Evolutionary conservation across 2,113 vertebrate species (phyloP).

Genomic region (Epinephelus moara): DNA sequence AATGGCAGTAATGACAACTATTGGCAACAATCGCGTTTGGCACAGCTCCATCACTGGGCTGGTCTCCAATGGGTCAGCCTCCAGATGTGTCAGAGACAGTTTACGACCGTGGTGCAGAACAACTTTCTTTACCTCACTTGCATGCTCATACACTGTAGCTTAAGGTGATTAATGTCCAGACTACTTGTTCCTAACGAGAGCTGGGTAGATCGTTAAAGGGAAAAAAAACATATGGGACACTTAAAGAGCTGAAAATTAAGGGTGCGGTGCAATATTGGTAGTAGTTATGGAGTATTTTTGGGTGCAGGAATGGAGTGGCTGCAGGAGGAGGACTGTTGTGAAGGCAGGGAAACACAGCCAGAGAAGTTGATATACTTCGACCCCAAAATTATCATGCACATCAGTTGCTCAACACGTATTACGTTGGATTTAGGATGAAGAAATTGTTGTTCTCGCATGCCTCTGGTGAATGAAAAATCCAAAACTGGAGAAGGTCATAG

Average conservation of each 20-base stretch:
- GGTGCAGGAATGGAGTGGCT: constrained; percentile 31
- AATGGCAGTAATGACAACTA: constrained; percentile 56
- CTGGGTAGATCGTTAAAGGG: constrained; percentile 64
- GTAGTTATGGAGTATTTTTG: constrained; percentile 30
- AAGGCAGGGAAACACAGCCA: background rate
- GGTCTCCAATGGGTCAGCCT: constrained; percentile 66
- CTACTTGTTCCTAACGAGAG: constrained; percentile 69
- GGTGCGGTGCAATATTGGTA: constrained; percentile 46
- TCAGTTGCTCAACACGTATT: too few species aligned
- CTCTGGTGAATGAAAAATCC: too few species aligned
- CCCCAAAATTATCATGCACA: too few species aligned
- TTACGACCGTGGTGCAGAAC: constrained; percentile 48
- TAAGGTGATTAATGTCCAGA: constrained; percentile 72
- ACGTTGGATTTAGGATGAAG: too few species aligned
- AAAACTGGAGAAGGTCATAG: too few species aligned
- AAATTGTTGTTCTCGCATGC: too few species aligned
- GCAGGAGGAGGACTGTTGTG: constrained; percentile 22
- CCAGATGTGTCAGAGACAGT: constrained; percentile 71
- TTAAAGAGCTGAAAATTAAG: constrained; percentile 70
- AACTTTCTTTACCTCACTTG: constrained; percentile 52
- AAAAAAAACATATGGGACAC: constrained; percentile 63
- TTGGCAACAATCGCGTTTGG: constrained; percentile 54
- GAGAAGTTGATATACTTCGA: too few species aligned
- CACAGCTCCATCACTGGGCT: constrained; percentile 54
- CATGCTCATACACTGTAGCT: constrained; percentile 34